Evolutionary conservation across 2,888 invertebrate genomes (phyloP), one percentile per base, ranked within the genome.

Genomic region (Dynastes hyllus): DNA sequence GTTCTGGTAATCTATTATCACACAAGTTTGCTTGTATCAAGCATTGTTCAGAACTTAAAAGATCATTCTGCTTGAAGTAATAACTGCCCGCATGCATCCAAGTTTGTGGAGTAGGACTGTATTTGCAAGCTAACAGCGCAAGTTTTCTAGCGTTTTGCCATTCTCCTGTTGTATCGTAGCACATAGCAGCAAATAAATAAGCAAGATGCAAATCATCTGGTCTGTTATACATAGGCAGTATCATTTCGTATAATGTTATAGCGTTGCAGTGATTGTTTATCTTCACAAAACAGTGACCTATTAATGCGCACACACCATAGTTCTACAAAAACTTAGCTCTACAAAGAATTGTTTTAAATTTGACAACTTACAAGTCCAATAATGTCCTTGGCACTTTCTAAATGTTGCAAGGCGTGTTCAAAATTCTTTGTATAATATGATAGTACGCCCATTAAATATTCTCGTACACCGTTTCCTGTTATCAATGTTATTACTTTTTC

Each of bases 41-140:
- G 83, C 89, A 89, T 81, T 87, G 87, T 83, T 89, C 89, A 0
- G 89, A 88, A 77, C 87, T 87, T 9, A 87, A 61, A 45, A 86
- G 82, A 81, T 89, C 88, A 51, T 86, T 86, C 82, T 87, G 84
- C 83, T 87, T 78, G 66, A 82, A 87, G 83, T 81, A 84, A 22
- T 83, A 75, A 1, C 85, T 80, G 11, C 84, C 85, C 6, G 82
- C 82, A 73, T 78, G 81, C 58, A 81, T 81, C 90, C 89, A 89
- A 1, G 87, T 85, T 71, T 86, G 86, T 3, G 89, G 87, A 0
- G 89, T 87, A 4, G 88, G 87, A 70, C 85, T 84, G 16, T 80
- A 71, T 77, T 88, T 88, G 79, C 88, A 88, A 6, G 88, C 86
- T 11, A 85, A 78, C 32, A 89, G 81, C 9, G 88, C 79, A 4